Percentiles rank a stretch among this genome's conserved stretches.
Conservation (phyloP, 1,140 invertebrate genomes). For the Aleiodes sp. region DNA sequence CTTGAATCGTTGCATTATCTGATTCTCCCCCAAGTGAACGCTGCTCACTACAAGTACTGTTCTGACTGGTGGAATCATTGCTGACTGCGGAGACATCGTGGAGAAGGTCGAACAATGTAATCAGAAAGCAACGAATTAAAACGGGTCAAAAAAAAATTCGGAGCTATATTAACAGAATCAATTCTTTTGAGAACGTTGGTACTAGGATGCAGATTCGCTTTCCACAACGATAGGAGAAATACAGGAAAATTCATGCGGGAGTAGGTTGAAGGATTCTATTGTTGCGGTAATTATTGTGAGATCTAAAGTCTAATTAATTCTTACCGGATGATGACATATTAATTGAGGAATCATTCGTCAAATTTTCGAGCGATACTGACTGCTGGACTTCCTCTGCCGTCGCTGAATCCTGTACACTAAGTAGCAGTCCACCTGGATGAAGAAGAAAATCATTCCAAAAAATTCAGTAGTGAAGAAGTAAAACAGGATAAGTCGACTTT, state of each 20-base stretch:
- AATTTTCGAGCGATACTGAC: slow-evolving; percentile 67
- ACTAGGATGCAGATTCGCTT: no score
- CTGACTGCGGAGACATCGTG: slow-evolving; percentile 63
- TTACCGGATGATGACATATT: slow-evolving; percentile 80
- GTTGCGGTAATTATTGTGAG: no score
- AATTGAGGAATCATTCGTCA: slow-evolving; percentile 69
- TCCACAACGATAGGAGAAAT: no score
- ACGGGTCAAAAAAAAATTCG: slow-evolving; percentile 47
- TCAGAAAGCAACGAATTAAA: slow-evolving; percentile 50
- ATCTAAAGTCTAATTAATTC: slow-evolving; percentile 36
- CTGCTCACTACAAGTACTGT: slow-evolving; percentile 66
- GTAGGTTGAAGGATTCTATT: no score
- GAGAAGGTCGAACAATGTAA: slow-evolving; percentile 55
- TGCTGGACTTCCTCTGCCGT: slow-evolving; percentile 78
- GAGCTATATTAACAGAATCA: no score
- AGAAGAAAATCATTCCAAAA: slow-evolving; percentile 28
- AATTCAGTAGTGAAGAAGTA: slow-evolving; percentile 11
- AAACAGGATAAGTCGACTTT: no score
- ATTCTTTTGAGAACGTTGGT: no score
- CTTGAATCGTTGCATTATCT: slow-evolving; percentile 63
- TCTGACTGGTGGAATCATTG: slow-evolving; percentile 65
- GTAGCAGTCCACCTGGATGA: slow-evolving; percentile 73
- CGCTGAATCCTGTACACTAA: slow-evolving; percentile 85
- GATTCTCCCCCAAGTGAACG: slow-evolving; percentile 63
- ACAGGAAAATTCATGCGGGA: no score